phyloP scores from a whole-genome alignment of 2,113 vertebrate genomes.

The Centropus unirufus region DNA sequence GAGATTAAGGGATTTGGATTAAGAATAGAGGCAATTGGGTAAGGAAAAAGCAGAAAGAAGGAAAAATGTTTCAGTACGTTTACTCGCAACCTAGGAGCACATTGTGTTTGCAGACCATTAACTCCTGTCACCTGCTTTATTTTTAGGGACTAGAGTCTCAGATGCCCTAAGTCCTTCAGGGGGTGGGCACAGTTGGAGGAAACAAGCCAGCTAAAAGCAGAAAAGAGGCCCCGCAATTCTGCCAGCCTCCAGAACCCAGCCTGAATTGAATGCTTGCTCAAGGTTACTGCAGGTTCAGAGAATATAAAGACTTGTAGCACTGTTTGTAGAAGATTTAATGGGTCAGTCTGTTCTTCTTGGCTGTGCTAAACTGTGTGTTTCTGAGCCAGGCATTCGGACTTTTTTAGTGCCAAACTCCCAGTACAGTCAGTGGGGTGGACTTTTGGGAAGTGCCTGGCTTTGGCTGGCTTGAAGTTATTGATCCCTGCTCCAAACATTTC shows the following conservation, averaged over 20 bases:
- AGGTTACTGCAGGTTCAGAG: neutral
- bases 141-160: neutral
- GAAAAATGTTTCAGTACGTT: neutral
- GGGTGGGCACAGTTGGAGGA: neutral
- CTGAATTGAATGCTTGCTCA: neutral
- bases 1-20: conserved; percentile 29
- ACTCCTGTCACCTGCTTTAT: neutral
- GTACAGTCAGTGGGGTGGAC: neutral
- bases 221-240: neutral
- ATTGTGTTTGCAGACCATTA: neutral
- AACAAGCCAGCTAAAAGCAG: neutral
- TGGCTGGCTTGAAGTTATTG: neutral
- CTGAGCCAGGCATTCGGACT: neutral
- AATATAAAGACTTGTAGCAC: neutral
- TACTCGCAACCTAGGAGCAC: neutral
- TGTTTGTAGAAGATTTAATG: neutral
- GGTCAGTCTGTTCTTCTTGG: conserved; percentile 32
- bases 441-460: neutral
- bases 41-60: neutral
- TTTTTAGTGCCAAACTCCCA: neutral
- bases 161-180: neutral
- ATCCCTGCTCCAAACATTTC: rapidly evolving
- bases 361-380: rapidly evolving
- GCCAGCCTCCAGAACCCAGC: neutral
- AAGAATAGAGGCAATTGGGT: neutral